Conservation (phyloP, 2,797 vertebrate species). For the Ptychadena robeensis region DNA sequence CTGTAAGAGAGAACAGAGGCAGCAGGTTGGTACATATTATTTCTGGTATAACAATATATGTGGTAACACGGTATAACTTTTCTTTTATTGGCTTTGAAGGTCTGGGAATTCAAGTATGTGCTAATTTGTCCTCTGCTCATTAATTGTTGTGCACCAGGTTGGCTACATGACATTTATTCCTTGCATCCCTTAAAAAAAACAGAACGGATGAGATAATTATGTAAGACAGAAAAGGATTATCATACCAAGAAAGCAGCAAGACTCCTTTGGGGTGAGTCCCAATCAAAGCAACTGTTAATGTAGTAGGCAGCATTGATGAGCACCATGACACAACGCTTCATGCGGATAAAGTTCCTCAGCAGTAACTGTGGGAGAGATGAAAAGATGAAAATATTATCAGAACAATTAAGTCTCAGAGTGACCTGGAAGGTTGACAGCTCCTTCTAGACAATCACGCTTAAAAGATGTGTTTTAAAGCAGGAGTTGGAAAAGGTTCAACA, state of each 20-base stretch:
- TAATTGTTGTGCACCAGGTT: constrained; percentile 46
- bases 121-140: constrained; percentile 40
- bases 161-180: constrained; percentile 58
- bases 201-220: constrained; percentile 57
- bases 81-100: constrained; percentile 12
- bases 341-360: constrained; percentile 90
- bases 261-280: constrained; percentile 96
- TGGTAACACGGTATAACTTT: background rate
- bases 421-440: constrained; percentile 56
- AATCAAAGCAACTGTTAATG: constrained; percentile 97
- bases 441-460: constrained; percentile 54
- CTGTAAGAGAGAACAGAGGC: too few relatives aligned
- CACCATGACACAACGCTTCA: constrained; percentile 88
- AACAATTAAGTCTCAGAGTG: constrained; percentile 56
- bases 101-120: constrained; percentile 12
- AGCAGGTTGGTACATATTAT: too few relatives aligned
- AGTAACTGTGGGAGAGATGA: constrained; percentile 80
- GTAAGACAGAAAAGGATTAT: constrained; percentile 63
- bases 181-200: constrained; percentile 49
- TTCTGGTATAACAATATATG: background rate
- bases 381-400: constrained; percentile 63
- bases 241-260: constrained; percentile 95
- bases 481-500: constrained; percentile 57
- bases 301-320: constrained; percentile 90
- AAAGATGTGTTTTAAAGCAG: constrained; percentile 53